Conservation (phyloP, 2,888 invertebrate genomes). For the Biston stratarius region DNA sequence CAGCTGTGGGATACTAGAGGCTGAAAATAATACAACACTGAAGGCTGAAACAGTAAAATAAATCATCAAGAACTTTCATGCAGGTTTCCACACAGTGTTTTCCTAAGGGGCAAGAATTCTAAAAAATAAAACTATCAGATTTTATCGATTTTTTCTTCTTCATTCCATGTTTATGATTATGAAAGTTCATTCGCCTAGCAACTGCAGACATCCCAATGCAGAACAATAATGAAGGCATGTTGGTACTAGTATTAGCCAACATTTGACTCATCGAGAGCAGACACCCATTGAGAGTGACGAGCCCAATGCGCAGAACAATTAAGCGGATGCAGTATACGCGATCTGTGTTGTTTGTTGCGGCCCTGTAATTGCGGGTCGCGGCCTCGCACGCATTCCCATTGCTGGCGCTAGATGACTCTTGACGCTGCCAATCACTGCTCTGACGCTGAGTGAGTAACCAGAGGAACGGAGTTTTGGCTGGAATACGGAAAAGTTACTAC, state of each 20-base stretch:
- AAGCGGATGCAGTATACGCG: slow-evolving; percentile 62
- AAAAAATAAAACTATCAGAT: too few species aligned
- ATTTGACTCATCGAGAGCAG: slow-evolving; percentile 45
- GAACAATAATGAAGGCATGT: slow-evolving; percentile 19
- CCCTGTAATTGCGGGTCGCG: slow-evolving; percentile 77
- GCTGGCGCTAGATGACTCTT: slow-evolving; percentile 40
- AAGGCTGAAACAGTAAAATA: too few species aligned
- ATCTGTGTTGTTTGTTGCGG: slow-evolving; percentile 79
- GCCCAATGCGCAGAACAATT: slow-evolving; percentile 71
- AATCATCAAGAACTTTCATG: too few species aligned
- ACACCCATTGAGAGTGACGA: slow-evolving; percentile 60
- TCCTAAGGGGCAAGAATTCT: too few species aligned
- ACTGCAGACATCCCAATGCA: slow-evolving; percentile 20
- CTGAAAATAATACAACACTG: too few species aligned
- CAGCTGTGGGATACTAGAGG: too few species aligned
- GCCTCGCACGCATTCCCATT: slow-evolving; percentile 70
- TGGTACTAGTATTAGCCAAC: slow-evolving; percentile 25
- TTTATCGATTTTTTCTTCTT: neutral
- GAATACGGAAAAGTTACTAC: too few species aligned
- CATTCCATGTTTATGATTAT: neutral
- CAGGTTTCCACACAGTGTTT: too few species aligned
- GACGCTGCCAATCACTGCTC: slow-evolving; percentile 33
- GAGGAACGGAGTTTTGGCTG: neutral
- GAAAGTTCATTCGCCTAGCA: slow-evolving; percentile 19
- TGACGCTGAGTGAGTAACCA: slow-evolving; percentile 23